A percentile compares a stretch with the other conserved stretches of the same genome.
phyloP scores from a whole-genome alignment of 2,113 vertebrate genomes.

The Polypterus senegalus region DNA sequence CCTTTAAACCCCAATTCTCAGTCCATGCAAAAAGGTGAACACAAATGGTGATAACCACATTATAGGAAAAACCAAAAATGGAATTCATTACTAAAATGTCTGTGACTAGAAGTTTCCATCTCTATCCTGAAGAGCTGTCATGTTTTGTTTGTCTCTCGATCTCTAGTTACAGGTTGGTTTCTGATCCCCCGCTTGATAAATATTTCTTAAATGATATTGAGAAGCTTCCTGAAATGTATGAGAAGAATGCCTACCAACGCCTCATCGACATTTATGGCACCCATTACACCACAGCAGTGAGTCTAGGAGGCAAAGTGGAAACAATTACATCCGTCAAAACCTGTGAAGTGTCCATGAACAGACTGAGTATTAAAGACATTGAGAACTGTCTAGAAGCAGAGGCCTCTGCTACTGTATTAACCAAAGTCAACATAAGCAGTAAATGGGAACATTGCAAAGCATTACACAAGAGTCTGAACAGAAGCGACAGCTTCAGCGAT shows the following conservation, averaged over 20 bases:
- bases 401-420: conserved; percentile 34
- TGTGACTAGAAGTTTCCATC: too few species aligned
- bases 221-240: conserved; percentile 36
- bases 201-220: conserved; percentile 16
- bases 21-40: too few species aligned
- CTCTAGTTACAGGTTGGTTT: too few species aligned
- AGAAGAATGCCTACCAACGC: conserved; percentile 33
- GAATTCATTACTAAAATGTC: too few species aligned
- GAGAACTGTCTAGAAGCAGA: conserved; percentile 51
- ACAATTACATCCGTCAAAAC: conserved; percentile 61
- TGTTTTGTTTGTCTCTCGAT: too few species aligned
- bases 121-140: too few species aligned
- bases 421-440: background rate
- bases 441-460: conserved; percentile 40
- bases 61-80: too few species aligned
- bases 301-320: conserved; percentile 50
- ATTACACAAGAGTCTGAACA: conserved; percentile 28
- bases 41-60: too few species aligned
- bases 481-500: conserved; percentile 44
- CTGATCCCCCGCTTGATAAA: too few species aligned
- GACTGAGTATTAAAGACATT: conserved; percentile 44
- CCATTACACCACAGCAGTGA: conserved; percentile 52
- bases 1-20: too few species aligned
- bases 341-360: conserved; percentile 51
- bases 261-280: conserved; percentile 58